Evolutionary conservation across 1,140 invertebrate species (phyloP).

Genomic region (Steinernema khuongi): DNA sequence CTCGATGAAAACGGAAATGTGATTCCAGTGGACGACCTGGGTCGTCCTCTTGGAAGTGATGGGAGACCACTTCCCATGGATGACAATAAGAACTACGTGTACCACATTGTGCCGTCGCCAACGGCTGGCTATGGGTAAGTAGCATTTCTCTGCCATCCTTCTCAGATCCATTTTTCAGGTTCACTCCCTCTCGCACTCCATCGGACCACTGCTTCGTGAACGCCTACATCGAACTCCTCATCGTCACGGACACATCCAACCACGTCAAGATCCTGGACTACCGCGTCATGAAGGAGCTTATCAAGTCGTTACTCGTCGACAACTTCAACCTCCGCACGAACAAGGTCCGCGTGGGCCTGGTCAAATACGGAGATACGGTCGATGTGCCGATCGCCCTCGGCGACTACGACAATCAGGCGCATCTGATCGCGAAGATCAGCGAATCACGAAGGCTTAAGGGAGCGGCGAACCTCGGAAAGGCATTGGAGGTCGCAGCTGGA

Average conservation of each 20-base stretch:
- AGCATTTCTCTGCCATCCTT: not conserved
- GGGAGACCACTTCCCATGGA: constrained; percentile 26
- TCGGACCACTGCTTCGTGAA: constrained; percentile 47
- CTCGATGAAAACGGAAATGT: constrained; percentile 24
- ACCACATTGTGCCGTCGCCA: not conserved
- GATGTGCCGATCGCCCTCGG: constrained; percentile 51
- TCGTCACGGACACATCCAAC: constrained; percentile 53
- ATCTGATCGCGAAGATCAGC: constrained; percentile 47
- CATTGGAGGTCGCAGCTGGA: constrained; percentile 47
- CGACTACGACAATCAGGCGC: constrained; percentile 49
- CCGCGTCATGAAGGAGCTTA: constrained; percentile 55
- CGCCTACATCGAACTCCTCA: constrained; percentile 48
- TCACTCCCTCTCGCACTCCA: constrained; percentile 26
- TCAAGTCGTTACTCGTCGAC: constrained; percentile 52
- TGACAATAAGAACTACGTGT: constrained; percentile 1
- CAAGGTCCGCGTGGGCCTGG: constrained; percentile 49
- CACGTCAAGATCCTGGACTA: constrained; percentile 58
- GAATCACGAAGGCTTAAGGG: constrained; percentile 53
- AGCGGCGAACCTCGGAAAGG: constrained; percentile 45
- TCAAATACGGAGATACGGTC: constrained; percentile 47
- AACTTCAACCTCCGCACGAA: constrained; percentile 51
- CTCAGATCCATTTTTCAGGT: not conserved
- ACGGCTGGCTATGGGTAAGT: not conserved
- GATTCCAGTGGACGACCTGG: constrained; percentile 29
- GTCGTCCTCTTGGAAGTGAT: constrained; percentile 20